Percentiles rank a stretch among this genome's conserved stretches.
phyloP scores from a whole-genome alignment of 2,797 vertebrate species.

The Austrolebias charrua region DNA sequence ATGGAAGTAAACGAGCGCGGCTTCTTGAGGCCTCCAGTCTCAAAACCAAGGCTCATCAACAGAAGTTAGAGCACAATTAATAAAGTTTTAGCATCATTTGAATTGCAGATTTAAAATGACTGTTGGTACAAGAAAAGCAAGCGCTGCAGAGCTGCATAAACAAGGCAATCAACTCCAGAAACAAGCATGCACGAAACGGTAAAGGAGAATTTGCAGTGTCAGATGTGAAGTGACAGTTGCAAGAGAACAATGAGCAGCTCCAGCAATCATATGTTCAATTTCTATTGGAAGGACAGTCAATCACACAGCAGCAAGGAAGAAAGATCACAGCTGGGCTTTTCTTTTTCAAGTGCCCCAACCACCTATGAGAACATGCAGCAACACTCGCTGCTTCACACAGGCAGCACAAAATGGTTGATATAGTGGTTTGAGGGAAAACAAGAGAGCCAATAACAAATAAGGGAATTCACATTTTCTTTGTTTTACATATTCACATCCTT shows the following conservation, averaged over 20 bases:
- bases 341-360: constrained; percentile 70
- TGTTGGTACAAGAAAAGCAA: constrained; percentile 25
- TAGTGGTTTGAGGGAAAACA: constrained; percentile 77
- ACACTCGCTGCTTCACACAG: constrained; percentile 65
- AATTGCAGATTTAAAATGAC: constrained; percentile 66
- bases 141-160: constrained; percentile 32
- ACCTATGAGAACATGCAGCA: constrained; percentile 63
- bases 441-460: constrained; percentile 75
- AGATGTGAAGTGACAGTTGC: constrained; percentile 64
- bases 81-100: constrained; percentile 73
- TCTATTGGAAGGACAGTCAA: constrained; percentile 70
- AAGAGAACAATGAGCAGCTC: constrained; percentile 58
- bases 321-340: constrained; percentile 71
- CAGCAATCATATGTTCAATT: constrained; percentile 71
- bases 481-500: constrained; percentile 78
- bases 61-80: constrained; percentile 73
- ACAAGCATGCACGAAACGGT: constrained; percentile 27
- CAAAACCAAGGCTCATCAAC: constrained; percentile 60
- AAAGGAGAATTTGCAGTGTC: constrained; percentile 32
- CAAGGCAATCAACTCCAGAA: constrained; percentile 38
- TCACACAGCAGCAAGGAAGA: constrained; percentile 64
- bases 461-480: constrained; percentile 78
- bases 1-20: constrained; percentile 75
- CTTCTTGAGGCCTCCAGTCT: constrained; percentile 71
- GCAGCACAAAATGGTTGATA: constrained; percentile 75